These are phyloP conservation scores for Cyphomyrus discorhynchus DNA, from an alignment of 2,113 vertebrate species.

Conservation along the genomic window DNA sequence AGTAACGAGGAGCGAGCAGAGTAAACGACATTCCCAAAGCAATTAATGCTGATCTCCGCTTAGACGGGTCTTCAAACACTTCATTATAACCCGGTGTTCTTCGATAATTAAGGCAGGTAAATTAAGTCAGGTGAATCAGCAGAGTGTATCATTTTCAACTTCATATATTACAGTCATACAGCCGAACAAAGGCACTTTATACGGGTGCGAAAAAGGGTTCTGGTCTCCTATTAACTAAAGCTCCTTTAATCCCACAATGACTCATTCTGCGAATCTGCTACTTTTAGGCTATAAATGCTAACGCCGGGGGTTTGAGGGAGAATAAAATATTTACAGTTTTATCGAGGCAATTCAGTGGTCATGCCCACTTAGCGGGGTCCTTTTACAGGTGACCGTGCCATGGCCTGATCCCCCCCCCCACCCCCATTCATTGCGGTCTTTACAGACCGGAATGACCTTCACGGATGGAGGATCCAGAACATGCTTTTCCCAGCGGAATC, in stretches of 20 bases:
- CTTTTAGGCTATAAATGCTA: background rate
- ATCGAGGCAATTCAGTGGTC: background rate
- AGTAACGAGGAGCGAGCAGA: background rate
- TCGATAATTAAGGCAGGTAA: background rate
- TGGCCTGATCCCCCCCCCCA: background rate
- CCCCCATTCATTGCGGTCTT: background rate
- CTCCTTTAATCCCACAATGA: background rate
- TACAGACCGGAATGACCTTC: background rate
- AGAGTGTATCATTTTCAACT: constrained; percentile 2
- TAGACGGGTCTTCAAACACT: background rate
- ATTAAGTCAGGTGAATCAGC: constrained; percentile 6
- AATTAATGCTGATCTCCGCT: constrained; percentile 11
- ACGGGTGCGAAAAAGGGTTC: background rate
- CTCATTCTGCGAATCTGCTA: background rate
- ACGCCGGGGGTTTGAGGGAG: background rate
- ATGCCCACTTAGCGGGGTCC: background rate
- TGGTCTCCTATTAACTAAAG: background rate
- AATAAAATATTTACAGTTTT: background rate
- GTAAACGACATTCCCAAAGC: background rate
- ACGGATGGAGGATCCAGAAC: background rate
- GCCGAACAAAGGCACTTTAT: background rate
- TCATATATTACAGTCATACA: background rate
- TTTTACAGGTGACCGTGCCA: background rate
- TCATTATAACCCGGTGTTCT: background rate
- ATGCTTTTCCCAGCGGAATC: background rate